Percentiles rank a stretch among this genome's conserved stretches.
Evolutionary conservation across 2,888 invertebrate species (phyloP).

Genomic region (Willowsia nigromaculata): DNA sequence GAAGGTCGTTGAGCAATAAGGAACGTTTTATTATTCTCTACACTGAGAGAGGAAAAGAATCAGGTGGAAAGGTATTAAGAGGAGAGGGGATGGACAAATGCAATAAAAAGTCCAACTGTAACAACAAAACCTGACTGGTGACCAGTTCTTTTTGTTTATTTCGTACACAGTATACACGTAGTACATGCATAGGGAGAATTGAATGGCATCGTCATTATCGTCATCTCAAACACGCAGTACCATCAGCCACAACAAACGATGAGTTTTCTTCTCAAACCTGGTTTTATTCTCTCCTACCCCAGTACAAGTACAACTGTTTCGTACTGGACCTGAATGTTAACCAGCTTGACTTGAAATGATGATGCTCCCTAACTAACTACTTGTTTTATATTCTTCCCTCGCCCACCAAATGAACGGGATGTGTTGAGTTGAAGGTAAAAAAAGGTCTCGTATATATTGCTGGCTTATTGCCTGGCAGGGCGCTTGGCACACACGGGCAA

Average conservation of each 20-base stretch:
- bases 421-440: conserved; percentile 49
- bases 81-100: conserved; percentile 5
- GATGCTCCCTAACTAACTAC: conserved; percentile 43
- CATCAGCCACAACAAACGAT: conserved; percentile 41
- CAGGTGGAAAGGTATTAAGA: background rate
- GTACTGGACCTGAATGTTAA: conserved; percentile 70
- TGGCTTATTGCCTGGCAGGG: conserved; percentile 24
- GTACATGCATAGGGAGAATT: background rate
- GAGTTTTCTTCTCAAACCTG: background rate
- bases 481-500: conserved; percentile 3
- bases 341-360: conserved; percentile 55
- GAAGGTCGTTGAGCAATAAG: conserved; percentile 64
- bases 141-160: conserved; percentile 33
- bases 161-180: background rate
- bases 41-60: conserved; percentile 11
- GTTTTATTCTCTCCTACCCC: background rate
- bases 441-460: background rate
- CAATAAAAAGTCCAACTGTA: conserved; percentile 32
- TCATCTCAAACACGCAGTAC: background rate
- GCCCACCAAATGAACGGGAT: conserved; percentile 65
- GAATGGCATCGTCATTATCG: conserved; percentile 14
- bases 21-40: conserved; percentile 31
- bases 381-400: conserved; percentile 65
- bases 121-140: conserved; percentile 29
- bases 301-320: conserved; percentile 51